These are phyloP conservation scores for Radopholus similis DNA, from an alignment of 1,140 invertebrate genomes.

Conservation along the genomic window DNA sequence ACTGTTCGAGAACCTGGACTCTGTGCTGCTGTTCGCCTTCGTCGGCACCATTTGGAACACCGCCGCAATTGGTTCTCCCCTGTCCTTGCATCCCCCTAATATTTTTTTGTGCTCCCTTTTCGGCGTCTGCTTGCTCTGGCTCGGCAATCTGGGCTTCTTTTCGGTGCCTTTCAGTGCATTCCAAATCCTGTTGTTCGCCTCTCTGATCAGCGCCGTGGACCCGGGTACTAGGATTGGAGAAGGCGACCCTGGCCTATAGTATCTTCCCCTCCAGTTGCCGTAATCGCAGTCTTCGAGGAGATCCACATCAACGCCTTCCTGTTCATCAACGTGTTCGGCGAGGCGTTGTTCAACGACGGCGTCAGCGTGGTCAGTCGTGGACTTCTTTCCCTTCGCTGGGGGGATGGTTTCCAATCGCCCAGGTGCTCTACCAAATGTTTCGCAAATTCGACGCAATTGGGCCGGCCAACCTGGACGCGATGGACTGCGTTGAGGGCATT, in stretches of 20 bases:
- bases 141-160: constrained; percentile 32
- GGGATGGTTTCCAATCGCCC: neutral
- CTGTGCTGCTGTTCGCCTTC: constrained; percentile 89
- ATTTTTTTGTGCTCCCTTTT: neutral
- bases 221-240: no score
- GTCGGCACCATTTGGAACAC: constrained; percentile 66
- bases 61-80: constrained; percentile 38
- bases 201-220: constrained; percentile 93
- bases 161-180: constrained; percentile 65
- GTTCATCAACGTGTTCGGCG: constrained; percentile 98
- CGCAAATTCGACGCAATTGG: constrained; percentile 71
- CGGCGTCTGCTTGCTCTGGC: constrained; percentile 19
- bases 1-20: constrained; percentile 93
- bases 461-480: constrained; percentile 40
- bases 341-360: constrained; percentile 95
- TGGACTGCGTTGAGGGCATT: constrained; percentile 74
- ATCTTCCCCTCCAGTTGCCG: constrained; percentile 93
- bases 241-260: constrained; percentile 83
- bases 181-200: constrained; percentile 85
- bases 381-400: neutral
- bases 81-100: neutral
- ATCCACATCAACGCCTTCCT: constrained; percentile 83
- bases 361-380: constrained; percentile 33
- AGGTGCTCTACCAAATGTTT: constrained; percentile 66
- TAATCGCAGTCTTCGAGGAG: constrained; percentile 57